Percentiles rank a stretch among this genome's conserved stretches.
These are phyloP conservation scores for Rhineura floridana DNA, from an alignment of 2,113 vertebrate genomes.

Conservation along the genomic window DNA sequence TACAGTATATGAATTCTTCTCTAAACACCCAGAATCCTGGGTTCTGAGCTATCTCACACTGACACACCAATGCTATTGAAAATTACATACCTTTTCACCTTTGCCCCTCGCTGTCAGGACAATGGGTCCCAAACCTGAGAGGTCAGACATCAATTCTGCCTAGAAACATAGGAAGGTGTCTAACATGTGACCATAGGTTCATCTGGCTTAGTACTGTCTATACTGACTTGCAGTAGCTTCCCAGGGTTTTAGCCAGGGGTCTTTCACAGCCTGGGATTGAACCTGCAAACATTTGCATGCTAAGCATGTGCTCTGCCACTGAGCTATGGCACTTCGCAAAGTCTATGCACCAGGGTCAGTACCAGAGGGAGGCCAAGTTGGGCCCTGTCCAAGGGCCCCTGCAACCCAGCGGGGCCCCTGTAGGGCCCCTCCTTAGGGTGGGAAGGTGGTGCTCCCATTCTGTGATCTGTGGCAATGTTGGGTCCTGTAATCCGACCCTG, in stretches of 20 bases:
- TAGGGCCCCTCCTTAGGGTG: too few species aligned
- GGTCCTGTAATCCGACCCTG: too few species aligned
- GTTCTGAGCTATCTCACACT: background rate
- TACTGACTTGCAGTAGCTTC: background rate
- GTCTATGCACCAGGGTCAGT: too few species aligned
- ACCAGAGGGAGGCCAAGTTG: too few species aligned
- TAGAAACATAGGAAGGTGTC: background rate
- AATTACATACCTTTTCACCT: background rate
- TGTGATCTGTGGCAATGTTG: too few species aligned
- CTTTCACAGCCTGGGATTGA: background rate
- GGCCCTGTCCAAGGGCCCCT: too few species aligned
- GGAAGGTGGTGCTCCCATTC: too few species aligned
- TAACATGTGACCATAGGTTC: background rate
- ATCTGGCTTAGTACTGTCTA: background rate
- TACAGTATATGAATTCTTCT: background rate
- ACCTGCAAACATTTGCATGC: background rate
- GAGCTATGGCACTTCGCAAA: too few species aligned
- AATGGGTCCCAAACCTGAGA: background rate
- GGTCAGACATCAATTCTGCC: background rate
- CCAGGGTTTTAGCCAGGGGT: background rate
- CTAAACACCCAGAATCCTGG: background rate
- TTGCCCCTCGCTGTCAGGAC: background rate
- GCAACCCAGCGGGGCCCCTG: too few species aligned
- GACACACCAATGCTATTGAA: background rate
- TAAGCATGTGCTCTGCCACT: background rate